Evolutionary conservation across 2,888 invertebrate genomes (phyloP), one percentile per base, ranked within the genome.

Genomic region (Philaethria dido): DNA sequence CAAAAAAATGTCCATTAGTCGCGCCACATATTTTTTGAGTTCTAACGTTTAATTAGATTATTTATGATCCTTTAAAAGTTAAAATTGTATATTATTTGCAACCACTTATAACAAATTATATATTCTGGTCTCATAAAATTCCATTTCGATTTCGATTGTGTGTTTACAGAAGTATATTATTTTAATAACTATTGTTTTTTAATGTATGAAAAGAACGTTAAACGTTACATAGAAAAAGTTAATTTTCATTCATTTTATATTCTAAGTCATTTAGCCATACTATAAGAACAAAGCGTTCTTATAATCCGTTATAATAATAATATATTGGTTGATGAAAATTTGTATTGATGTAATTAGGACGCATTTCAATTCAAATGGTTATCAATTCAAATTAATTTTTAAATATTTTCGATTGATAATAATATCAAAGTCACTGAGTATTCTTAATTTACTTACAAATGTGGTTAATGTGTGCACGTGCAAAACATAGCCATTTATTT

Each of bases 71-170:
- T 33, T 1, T 39, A 39, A 13, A 39, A 39, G n/a, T 39, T 2
- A 11, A 39, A 2, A 39, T 39, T 39, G 5, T 33, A 33, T 33
- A 39, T 13, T 13, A 13, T 13, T 39, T 13, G n/a, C n/a, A n/a
- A 8, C 4, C 33, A 33, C 33, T 33, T 33, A n/a, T 33, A 33
- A 33, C 5, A 33, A 25, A 25, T 25, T 50, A 29, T 25, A 25
- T n/a, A 50, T 25, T 25, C 22, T 25, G 50, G n/a, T n/a, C n/a
- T 25, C 25, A 25, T 50, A 50, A 25, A n/a, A 50, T 50, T 50
- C n/a, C n/a, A n/a, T n/a, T n/a, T n/a, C n/a, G n/a, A n/a, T n/a
- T n/a, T n/a, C n/a, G n/a, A n/a, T n/a, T n/a, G n/a, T n/a, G n/a
- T n/a, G n/a, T n/a, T n/a, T n/a, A n/a, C n/a, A n/a, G n/a, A n/a